Evolutionary conservation across 2,113 vertebrate genomes (phyloP).

Genomic region (Etheostoma spectabile): DNA sequence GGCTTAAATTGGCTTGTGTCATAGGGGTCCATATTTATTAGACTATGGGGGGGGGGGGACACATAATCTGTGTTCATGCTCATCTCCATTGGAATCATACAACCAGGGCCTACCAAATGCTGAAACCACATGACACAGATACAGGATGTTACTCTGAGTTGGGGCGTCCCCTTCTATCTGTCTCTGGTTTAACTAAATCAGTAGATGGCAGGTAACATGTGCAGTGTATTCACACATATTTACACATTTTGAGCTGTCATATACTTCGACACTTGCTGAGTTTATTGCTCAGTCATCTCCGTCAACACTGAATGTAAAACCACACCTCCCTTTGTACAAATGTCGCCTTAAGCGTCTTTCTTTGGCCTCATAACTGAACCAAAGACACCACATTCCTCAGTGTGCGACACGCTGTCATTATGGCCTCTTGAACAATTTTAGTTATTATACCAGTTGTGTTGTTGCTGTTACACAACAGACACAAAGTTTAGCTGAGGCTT

Average conservation of each 20-base stretch:
- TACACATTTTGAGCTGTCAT: conserved; percentile 2
- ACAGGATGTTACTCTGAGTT: no score
- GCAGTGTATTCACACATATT: neutral
- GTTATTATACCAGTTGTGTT: neutral
- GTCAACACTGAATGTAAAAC: conserved; percentile 19
- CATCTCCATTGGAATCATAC: no score
- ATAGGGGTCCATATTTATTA: no score
- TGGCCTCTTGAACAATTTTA: neutral
- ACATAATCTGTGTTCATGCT: no score
- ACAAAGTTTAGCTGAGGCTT: neutral
- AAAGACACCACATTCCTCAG: neutral
- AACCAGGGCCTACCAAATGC: no score
- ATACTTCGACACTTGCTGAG: neutral
- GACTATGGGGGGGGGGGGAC: no score
- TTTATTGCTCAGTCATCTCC: neutral
- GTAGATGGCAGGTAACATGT: neutral
- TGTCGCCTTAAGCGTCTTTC: conserved; percentile 12
- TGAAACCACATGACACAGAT: no score
- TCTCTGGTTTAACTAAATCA: neutral
- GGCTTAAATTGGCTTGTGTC: no score
- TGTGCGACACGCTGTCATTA: neutral
- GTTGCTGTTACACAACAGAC: neutral
- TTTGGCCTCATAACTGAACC: neutral
- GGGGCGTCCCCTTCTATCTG: no score
- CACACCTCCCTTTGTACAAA: conserved; percentile 22